Evolutionary conservation across 2,888 invertebrate genomes (phyloP), one percentile per base, ranked within the genome.

Genomic region (Muschampia plurimacula): DNA sequence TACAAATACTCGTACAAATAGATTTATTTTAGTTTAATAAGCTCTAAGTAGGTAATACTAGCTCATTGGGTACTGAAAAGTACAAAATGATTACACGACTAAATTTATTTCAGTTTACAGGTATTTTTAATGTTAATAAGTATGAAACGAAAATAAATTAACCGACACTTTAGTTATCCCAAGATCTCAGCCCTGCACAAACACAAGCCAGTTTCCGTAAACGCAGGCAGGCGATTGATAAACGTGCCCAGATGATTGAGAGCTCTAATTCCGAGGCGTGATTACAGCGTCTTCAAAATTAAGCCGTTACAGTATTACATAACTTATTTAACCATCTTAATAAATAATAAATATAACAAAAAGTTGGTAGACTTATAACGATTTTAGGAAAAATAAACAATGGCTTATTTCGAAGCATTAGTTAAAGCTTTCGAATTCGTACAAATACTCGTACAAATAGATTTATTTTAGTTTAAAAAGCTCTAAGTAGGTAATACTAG

Each of bases 371-470:
- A 22, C 22, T 22, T 22, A 22, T 22, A 22, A 22, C 22, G 22
- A 22, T 22, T 22, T 22, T 22, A 22, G 22, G 22, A 22, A 22
- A 22, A 22, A 22, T n/a, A 12, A 32, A 32, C 32, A 86, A 91
- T 89, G 89, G 22, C 9, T 57, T 85, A 62, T 60, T 85, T 86
- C 85, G 84, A 88, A 86, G 84, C 77, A 87, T 87, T 86, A 86
- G 84, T 91, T 91, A 91, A 91, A 92, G 91, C 90, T 91, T 81
- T 85, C 82, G 79, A 80, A 84, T 84, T 81, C 82, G 82, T 49
- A 39, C n/a, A n/a, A n/a, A n/a, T n/a, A n/a, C n/a, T n/a, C n/a
- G n/a, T n/a, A n/a, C 12, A 64, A 55, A 55, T 55, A 28, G 9
- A 55, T 15, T 12, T 5, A 64, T 64, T 22, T 46, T 28, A 64